A percentile compares a stretch with the other conserved stretches of the same genome.
Conservation (phyloP, 2,797 vertebrate genomes). For the Pantherophis alleghaniensis region DNA sequence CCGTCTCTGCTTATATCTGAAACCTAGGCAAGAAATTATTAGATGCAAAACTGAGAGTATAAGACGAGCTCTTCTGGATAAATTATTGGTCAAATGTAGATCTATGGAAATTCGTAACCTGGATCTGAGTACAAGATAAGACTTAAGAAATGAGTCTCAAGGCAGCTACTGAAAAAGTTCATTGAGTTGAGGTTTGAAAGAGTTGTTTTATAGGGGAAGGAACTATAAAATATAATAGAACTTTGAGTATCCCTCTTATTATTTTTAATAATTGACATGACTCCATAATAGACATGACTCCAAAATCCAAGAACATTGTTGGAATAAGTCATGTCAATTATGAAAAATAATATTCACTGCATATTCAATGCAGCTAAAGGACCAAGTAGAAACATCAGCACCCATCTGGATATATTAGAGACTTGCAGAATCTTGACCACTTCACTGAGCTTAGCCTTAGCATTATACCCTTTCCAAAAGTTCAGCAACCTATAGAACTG, state of each 20-base stretch:
- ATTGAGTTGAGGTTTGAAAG: not conserved
- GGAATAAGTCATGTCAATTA: not conserved
- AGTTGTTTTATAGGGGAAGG: not conserved
- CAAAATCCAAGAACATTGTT: not conserved
- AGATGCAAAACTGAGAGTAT: not conserved
- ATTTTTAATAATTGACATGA: not conserved
- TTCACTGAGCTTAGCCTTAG: not conserved
- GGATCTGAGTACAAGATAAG: not conserved
- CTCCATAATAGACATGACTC: not conserved
- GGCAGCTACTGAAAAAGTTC: not conserved
- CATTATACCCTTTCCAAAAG: not conserved
- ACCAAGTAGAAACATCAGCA: not conserved
- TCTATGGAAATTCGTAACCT: not conserved
- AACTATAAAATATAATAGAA: not conserved
- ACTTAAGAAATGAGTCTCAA: not conserved
- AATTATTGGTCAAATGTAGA: not conserved
- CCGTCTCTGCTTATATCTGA: conserved; percentile 1
- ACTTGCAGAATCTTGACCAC: not conserved
- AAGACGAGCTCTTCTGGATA: not conserved
- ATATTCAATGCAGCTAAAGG: not conserved
- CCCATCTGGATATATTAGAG: not conserved
- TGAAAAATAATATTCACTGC: not conserved
- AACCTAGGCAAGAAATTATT: not conserved
- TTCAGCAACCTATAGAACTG: not conserved
- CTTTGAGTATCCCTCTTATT: not conserved